Conservation (phyloP, 1,140 invertebrate species). For the Paracyclopina nana region DNA sequence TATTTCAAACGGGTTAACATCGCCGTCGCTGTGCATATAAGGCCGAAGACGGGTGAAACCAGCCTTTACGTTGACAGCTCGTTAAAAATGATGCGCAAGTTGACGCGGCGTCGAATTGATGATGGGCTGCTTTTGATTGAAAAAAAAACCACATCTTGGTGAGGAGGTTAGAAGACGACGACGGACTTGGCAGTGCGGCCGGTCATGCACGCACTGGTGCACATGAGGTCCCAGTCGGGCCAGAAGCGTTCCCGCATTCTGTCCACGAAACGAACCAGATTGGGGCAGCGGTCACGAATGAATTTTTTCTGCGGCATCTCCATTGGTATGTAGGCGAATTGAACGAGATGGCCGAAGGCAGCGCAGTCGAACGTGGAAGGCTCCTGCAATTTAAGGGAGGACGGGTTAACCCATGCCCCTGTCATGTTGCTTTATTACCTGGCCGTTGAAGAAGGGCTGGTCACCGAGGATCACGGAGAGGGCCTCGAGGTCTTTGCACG, state of each 20-base stretch:
- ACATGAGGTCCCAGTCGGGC: slow-evolving; percentile 22
- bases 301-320: slow-evolving; percentile 54
- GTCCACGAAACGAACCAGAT: slow-evolving; percentile 59
- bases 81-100: no score
- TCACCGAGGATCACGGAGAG: slow-evolving; percentile 67
- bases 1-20: no score
- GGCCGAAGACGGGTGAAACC: no score
- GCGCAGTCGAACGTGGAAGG: slow-evolving; percentile 52
- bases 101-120: no score
- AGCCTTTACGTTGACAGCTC: no score
- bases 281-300: slow-evolving; percentile 59
- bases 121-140: no score
- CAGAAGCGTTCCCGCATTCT: slow-evolving; percentile 51
- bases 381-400: not conserved
- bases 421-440: slow-evolving; percentile 13
- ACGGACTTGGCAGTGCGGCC: no score
- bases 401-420: no score
- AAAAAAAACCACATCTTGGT: no score
- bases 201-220: no score
- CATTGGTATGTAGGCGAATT: slow-evolving; percentile 69
- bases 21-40: no score
- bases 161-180: no score
- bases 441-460: slow-evolving; percentile 79
- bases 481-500: slow-evolving; percentile 67
- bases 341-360: slow-evolving; percentile 62